phyloP scores from a whole-genome alignment of 1,140 invertebrate species.

The Conus betulinus region DNA sequence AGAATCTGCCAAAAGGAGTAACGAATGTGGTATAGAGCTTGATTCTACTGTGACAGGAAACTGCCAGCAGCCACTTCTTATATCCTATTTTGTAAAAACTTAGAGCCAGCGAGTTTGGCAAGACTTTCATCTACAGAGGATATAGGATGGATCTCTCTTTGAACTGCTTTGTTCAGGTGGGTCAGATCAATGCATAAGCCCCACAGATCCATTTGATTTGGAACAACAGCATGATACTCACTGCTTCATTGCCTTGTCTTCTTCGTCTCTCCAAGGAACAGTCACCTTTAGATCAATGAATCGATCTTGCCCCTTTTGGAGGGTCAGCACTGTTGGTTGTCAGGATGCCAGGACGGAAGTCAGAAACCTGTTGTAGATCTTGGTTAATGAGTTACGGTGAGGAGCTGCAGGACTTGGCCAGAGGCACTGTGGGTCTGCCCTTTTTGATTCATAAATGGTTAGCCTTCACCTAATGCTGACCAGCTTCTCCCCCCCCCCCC shows the following conservation, averaged over 20 bases:
- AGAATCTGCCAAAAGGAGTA: constrained; percentile 71
- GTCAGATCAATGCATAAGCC: constrained; percentile 1
- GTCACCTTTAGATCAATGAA: too few species aligned
- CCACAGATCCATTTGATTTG: not conserved
- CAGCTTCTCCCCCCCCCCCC: too few species aligned
- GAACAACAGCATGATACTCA: not conserved
- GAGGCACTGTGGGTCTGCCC: too few species aligned
- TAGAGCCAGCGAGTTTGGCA: constrained; percentile 64
- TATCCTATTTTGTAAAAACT: constrained; percentile 47
- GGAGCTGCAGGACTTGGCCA: too few species aligned
- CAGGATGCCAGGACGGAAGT: constrained; percentile 14
- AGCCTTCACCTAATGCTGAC: too few species aligned
- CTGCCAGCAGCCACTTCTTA: constrained; percentile 42
- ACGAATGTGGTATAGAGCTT: constrained; percentile 50
- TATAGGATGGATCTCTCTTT: too few species aligned
- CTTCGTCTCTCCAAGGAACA: not conserved
- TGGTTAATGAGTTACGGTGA: not conserved
- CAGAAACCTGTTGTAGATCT: not conserved
- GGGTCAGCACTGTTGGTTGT: not conserved
- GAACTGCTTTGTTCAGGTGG: too few species aligned
- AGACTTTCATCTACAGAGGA: not conserved
- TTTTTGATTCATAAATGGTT: too few species aligned
- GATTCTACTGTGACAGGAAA: constrained; percentile 30
- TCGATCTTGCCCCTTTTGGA: not conserved
- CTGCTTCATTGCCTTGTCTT: not conserved